These are phyloP conservation scores for Drosophila kambysellisi DNA, from an alignment of 2,888 invertebrate species.

Conservation along the genomic window DNA sequence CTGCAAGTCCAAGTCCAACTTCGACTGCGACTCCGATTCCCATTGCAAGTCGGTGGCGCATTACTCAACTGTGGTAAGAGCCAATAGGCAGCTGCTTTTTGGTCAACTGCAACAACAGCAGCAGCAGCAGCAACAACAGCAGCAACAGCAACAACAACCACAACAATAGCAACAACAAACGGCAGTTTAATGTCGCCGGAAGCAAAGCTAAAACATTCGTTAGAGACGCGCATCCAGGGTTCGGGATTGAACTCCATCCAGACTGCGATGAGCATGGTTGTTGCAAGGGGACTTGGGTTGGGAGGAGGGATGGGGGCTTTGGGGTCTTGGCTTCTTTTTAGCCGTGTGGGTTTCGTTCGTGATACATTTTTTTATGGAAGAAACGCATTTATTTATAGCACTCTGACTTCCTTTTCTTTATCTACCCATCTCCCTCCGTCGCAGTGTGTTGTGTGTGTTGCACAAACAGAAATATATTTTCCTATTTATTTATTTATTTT, in stretches of 20 bases:
- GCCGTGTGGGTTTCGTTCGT: conserved; percentile 29
- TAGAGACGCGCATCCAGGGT: conserved; percentile 60
- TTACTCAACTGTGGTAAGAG: conserved; percentile 78
- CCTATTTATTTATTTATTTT: conserved; percentile 55
- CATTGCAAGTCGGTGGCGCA: conserved; percentile 48
- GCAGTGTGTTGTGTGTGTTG: conserved; percentile 18
- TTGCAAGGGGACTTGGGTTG: neutral
- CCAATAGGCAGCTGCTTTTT: conserved; percentile 78
- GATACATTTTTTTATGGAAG: conserved; percentile 42
- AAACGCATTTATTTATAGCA: conserved; percentile 77
- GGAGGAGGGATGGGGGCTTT: neutral
- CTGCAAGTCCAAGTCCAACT: conserved; percentile 21
- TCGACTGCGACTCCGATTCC: conserved; percentile 24
- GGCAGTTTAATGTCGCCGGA: conserved; percentile 80
- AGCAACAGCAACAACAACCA: conserved; percentile 9
- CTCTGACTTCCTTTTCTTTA: conserved; percentile 54
- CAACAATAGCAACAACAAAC: conserved; percentile 48
- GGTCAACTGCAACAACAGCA: conserved; percentile 51
- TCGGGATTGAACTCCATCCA: conserved; percentile 39
- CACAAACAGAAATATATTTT: conserved; percentile 58
- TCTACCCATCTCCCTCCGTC: neutral
- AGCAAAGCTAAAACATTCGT: conserved; percentile 74
- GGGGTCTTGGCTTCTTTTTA: conserved; percentile 17
- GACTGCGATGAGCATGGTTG: conserved; percentile 1
- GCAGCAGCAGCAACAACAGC: conserved; percentile 7